Evolutionary conservation across 2,113 vertebrate species (phyloP).

Genomic region (Scytalopus superciliaris): DNA sequence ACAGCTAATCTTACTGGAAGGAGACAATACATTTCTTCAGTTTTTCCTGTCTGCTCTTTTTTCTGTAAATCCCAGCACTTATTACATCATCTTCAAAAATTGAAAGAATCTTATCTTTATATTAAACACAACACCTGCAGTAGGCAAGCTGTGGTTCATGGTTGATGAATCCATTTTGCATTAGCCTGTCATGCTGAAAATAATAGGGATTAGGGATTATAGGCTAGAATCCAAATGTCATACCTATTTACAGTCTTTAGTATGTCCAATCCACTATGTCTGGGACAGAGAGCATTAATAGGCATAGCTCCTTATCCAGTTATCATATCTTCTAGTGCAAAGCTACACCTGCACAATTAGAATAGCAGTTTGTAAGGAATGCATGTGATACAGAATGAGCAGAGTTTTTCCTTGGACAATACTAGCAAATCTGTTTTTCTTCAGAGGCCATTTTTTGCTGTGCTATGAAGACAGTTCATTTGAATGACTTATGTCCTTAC

Average conservation of each 20-base stretch:
- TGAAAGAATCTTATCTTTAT: not conserved
- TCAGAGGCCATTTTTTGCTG: not conserved
- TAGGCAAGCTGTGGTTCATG: not conserved
- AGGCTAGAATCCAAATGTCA: not conserved
- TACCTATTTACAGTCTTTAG: not conserved
- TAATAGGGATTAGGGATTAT: constrained; percentile 5
- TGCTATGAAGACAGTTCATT: not conserved
- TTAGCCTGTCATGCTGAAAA: not conserved
- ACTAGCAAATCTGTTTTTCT: not conserved
- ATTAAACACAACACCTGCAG: not conserved
- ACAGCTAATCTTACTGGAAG: not conserved
- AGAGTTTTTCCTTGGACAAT: not conserved
- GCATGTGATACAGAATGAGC: not conserved
- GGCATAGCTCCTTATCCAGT: not conserved
- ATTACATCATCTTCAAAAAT: not conserved
- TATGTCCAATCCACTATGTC: not conserved
- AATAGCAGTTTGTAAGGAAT: not conserved
- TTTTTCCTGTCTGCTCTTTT: not conserved
- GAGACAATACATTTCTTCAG: not conserved
- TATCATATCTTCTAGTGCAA: not conserved
- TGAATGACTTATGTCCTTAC: not conserved
- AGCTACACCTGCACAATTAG: not conserved
- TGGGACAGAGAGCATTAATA: not conserved
- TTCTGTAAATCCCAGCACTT: not conserved
- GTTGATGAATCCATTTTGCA: not conserved